A percentile compares a stretch with the other conserved stretches of the same genome.
phyloP scores from a whole-genome alignment of 2,113 vertebrate species.

The Fulica atra region DNA sequence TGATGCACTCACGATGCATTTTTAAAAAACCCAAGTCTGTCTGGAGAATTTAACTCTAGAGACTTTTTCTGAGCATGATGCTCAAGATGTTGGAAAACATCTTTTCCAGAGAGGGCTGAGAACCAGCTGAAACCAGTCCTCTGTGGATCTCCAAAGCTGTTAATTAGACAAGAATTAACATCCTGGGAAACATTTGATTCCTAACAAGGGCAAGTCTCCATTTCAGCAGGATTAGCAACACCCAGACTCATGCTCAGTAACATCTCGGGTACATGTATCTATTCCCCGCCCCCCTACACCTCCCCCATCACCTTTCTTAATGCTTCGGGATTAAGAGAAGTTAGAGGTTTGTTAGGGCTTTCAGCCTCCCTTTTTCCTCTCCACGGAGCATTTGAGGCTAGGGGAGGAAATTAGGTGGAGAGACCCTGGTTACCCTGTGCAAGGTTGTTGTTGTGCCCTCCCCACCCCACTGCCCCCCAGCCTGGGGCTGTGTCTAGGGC shows the following conservation, averaged over 20 bases:
- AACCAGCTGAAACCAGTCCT: neutral
- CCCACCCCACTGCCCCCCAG: too few relatives aligned
- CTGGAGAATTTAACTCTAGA: conserved; percentile 42
- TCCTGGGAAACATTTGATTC: neutral
- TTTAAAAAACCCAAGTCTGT: conserved; percentile 8
- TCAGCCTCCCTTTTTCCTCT: neutral
- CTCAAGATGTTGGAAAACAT: conserved; percentile 6
- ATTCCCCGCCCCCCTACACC: too few relatives aligned
- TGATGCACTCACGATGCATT: neutral
- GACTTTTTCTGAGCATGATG: neutral
- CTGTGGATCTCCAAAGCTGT: neutral
- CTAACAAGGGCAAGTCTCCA: neutral
- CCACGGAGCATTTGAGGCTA: neutral
- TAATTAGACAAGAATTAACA: conserved; percentile 47
- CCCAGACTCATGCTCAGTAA: neutral
- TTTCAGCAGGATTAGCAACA: neutral
- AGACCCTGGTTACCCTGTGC: rapidly evolving
- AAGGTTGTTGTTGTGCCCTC: neutral
- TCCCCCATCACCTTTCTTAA: too few relatives aligned
- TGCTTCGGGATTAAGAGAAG: rapidly evolving
- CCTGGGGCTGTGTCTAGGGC: too few relatives aligned
- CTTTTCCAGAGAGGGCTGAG: neutral
- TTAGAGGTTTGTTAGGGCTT: neutral
- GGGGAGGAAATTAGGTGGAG: neutral
- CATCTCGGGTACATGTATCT: neutral